These are phyloP conservation scores for Acanthosoma haemorrhoidale DNA, from an alignment of 2,888 invertebrate genomes.

Conservation along the genomic window DNA sequence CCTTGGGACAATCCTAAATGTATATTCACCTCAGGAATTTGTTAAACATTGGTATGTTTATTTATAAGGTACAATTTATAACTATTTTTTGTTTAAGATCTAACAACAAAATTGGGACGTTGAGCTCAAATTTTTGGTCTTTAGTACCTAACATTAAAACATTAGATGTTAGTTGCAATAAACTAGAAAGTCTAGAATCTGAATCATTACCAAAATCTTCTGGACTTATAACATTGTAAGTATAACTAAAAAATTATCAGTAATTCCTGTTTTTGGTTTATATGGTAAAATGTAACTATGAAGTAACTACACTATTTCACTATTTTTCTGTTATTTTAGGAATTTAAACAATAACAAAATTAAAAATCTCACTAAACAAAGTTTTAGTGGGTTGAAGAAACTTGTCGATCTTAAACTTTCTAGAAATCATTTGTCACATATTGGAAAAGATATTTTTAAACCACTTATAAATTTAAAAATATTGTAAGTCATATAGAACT, in stretches of 20 bases:
- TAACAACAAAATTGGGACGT: conserved; percentile 52
- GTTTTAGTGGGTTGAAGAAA: conserved; percentile 64
- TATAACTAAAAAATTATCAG: conserved; percentile 39
- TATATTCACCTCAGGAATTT: not conserved
- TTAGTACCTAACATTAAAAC: conserved; percentile 53
- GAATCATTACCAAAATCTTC: conserved; percentile 61
- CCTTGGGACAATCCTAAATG: too few species aligned
- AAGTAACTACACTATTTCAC: too few species aligned
- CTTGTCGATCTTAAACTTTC: conserved; percentile 72
- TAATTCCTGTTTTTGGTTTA: not conserved
- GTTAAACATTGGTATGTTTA: conserved; percentile 16
- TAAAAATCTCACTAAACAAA: conserved; percentile 60
- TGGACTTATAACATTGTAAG: conserved; percentile 66
- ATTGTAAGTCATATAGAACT: conserved; percentile 48
- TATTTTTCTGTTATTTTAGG: conserved; percentile 35
- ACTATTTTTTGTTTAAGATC: conserved; percentile 46
- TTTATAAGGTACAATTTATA: conserved; percentile 26
- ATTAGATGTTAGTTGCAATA: conserved; percentile 61
- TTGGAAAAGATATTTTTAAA: conserved; percentile 71
- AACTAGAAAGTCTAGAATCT: conserved; percentile 53
- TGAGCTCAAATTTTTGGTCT: conserved; percentile 53
- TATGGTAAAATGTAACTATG: too few species aligned
- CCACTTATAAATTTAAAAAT: conserved; percentile 39
- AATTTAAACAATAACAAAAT: conserved; percentile 62
- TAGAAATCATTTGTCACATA: conserved; percentile 63